A percentile compares a stretch with the other conserved stretches of the same genome.
Conservation (phyloP, 2,888 invertebrate genomes). For the Tyria jacobaeae region DNA sequence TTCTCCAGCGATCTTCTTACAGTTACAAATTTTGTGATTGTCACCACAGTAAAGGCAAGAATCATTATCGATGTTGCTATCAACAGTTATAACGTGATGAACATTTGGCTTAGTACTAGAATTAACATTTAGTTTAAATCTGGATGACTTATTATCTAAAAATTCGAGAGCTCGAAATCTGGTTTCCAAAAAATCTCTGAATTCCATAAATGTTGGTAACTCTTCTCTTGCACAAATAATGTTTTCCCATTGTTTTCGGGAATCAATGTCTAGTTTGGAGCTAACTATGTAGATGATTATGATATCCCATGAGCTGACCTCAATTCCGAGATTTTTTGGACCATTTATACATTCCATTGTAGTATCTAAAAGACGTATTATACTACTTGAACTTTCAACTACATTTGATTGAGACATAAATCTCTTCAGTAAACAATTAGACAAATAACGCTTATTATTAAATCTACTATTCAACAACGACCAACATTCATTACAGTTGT, state of each 20-base stretch:
- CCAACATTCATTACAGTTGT: slow-evolving; percentile 4
- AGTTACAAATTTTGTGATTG: neutral
- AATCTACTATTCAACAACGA: neutral
- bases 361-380: slow-evolving; percentile 1
- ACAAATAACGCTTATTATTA: slow-evolving; percentile 2
- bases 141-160: neutral
- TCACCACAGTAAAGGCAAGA: neutral
- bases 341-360: slow-evolving; percentile 2
- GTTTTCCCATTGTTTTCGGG: slow-evolving; percentile 7
- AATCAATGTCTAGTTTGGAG: slow-evolving; percentile 1
- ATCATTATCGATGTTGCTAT: neutral
- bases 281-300: neutral
- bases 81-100: neutral
- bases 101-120: neutral
- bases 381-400: neutral
- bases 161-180: slow-evolving; percentile 1
- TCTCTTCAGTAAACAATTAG: slow-evolving; percentile 2
- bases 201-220: neutral
- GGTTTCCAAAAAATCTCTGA: slow-evolving; percentile 7
- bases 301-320: neutral
- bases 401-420: neutral
- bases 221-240: neutral
- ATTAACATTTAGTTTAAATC: neutral
- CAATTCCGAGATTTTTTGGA: slow-evolving; percentile 1
- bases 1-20: neutral